Evolutionary conservation across 2,888 invertebrate genomes (phyloP).

Genomic region (Galeopsomyia nigrocyanea): DNA sequence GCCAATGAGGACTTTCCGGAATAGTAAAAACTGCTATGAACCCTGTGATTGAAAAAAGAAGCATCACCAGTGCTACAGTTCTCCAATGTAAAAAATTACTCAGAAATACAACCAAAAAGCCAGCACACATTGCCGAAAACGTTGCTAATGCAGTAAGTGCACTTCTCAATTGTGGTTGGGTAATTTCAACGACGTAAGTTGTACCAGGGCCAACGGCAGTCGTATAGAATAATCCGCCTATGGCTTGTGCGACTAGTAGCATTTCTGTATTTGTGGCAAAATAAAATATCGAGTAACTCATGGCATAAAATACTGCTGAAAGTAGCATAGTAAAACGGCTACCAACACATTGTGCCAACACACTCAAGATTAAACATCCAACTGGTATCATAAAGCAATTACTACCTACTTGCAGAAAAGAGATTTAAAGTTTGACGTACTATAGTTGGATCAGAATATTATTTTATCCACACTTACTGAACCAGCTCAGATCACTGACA

Average conservation of each 20-base stretch:
- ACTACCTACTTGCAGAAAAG: too few relatives aligned
- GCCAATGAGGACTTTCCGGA: conserved; percentile 15
- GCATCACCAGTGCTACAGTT: neutral
- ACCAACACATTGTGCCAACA: too few relatives aligned
- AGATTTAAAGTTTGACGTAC: too few relatives aligned
- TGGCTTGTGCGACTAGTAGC: neutral
- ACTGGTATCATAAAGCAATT: too few relatives aligned
- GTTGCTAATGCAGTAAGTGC: neutral
- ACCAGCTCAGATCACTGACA: too few relatives aligned
- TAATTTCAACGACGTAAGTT: conserved; percentile 13
- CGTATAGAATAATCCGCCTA: neutral
- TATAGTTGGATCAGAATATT: too few relatives aligned
- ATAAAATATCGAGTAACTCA: conserved; percentile 30
- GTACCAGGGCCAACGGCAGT: neutral
- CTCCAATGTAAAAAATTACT: conserved; percentile 5
- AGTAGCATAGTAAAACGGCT: too few relatives aligned
- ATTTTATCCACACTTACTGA: too few relatives aligned
- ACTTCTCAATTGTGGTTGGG: conserved; percentile 13
- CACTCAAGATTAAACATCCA: too few relatives aligned
- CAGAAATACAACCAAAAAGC: neutral
- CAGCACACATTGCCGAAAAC: neutral
- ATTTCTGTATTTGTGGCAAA: neutral
- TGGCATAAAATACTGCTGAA: too few relatives aligned
- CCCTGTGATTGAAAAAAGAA: neutral
- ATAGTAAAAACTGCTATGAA: conserved; percentile 5